These are phyloP conservation scores for Lampropteryx suffumata DNA, from an alignment of 2,888 invertebrate species.

Conservation along the genomic window DNA sequence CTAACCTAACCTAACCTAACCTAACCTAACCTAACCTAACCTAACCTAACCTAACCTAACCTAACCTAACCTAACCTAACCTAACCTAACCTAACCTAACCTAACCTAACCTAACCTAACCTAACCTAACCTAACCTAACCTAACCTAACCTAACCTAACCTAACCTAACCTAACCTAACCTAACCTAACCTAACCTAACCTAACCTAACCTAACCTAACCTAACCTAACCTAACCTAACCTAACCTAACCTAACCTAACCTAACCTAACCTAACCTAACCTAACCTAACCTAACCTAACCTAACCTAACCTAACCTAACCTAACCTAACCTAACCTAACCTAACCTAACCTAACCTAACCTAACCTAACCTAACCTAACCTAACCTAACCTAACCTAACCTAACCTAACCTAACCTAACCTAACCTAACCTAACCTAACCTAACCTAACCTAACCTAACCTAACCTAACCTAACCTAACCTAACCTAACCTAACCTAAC, in stretches of 20 bases:
- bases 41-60: slow-evolving; percentile 25
- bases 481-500: slow-evolving; percentile 20
- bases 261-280: slow-evolving; percentile 23
- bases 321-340: slow-evolving; percentile 4
- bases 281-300: slow-evolving; percentile 24
- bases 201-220: slow-evolving; percentile 7
- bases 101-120: slow-evolving; percentile 4
- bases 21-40: slow-evolving; percentile 20
- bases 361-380: slow-evolving; percentile 20
- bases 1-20: slow-evolving; percentile 9
- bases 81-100: slow-evolving; percentile 9
- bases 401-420: slow-evolving; percentile 21
- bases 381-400: slow-evolving; percentile 24
- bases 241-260: slow-evolving; percentile 16
- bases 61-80: slow-evolving; percentile 15
- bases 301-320: slow-evolving; percentile 10
- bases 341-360: slow-evolving; percentile 4
- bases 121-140: slow-evolving; percentile 13
- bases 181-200: slow-evolving; percentile 13
- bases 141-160: slow-evolving; percentile 22
- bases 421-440: slow-evolving; percentile 8
- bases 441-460: slow-evolving; percentile 4
- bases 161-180: slow-evolving; percentile 24
- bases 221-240: slow-evolving; percentile 3
- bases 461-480: slow-evolving; percentile 9